Evolutionary conservation across 2,113 vertebrate species (phyloP).

Genomic region (Ellobius talpinus): DNA sequence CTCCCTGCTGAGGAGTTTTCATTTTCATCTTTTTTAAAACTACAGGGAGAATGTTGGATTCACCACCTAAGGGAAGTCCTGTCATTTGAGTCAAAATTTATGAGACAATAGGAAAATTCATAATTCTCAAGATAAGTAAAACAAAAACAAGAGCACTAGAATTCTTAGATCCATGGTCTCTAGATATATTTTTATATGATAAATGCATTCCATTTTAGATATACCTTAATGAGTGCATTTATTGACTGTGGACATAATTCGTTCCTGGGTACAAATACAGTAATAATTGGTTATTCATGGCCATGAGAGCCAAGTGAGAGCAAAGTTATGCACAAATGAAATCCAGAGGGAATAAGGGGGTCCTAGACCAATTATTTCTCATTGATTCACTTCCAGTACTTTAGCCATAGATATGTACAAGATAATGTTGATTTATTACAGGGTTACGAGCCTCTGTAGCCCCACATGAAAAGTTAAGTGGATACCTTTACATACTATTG

Average conservation of each 20-base stretch:
- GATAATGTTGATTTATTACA: conserved; percentile 39
- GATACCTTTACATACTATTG: conserved; percentile 20
- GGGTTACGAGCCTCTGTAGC: conserved; percentile 5
- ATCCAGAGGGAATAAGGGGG: conserved; percentile 37
- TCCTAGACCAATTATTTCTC: conserved; percentile 26
- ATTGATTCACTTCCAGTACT: conserved; percentile 40
- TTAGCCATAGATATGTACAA: conserved; percentile 13
- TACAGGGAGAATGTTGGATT: conserved; percentile 47
- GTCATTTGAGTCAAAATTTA: conserved; percentile 70
- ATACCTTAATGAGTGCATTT: conserved; percentile 32
- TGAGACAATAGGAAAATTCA: conserved; percentile 37
- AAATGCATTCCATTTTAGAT: conserved; percentile 45
- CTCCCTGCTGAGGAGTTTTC: conserved; percentile 20
- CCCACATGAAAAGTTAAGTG: conserved; percentile 17
- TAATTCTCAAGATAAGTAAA: conserved; percentile 52
- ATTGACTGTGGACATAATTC: conserved; percentile 18
- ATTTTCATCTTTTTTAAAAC: conserved; percentile 55
- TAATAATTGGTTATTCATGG: conserved; percentile 24
- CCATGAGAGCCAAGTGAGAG: neutral
- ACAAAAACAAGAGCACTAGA: conserved; percentile 55
- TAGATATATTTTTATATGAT: conserved; percentile 13
- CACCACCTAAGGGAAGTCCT: conserved; percentile 2
- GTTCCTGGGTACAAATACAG: neutral
- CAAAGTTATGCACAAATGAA: conserved; percentile 46
- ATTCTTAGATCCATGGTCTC: conserved; percentile 25